These are phyloP conservation scores for Leptobrachium leishanense DNA, from an alignment of 2,113 vertebrate species.

Conservation along the genomic window DNA sequence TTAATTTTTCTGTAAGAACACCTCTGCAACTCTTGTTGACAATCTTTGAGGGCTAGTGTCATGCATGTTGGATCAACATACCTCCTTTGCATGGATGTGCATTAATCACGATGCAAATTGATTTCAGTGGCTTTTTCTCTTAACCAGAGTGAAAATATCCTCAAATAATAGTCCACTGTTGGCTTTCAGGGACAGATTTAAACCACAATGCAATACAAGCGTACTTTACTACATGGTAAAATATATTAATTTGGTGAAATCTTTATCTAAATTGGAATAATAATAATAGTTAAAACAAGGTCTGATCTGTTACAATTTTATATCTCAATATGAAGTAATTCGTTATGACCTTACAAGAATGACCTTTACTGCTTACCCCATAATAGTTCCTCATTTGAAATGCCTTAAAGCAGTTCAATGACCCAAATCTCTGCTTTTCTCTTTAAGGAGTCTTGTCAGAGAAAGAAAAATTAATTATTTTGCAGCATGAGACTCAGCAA, in stretches of 20 bases:
- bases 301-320: not conserved
- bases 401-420: conserved; percentile 8
- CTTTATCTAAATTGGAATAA: no score
- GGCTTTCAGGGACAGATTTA: no score
- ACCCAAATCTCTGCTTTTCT: conserved; percentile 19
- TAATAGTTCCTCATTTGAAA: conserved; percentile 1
- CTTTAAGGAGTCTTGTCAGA: not conserved
- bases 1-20: no score
- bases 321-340: not conserved
- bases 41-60: no score
- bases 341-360: conserved; percentile 13
- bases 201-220: no score
- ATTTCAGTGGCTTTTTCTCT: no score
- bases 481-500: conserved; percentile 12
- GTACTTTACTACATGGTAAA: no score
- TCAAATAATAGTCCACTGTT: no score
- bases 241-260: no score
- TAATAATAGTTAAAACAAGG: not conserved
- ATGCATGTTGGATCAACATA: not conserved
- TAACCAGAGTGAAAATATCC: no score
- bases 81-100: not conserved
- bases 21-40: no score
- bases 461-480: conserved; percentile 14
- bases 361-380: conserved; percentile 1
- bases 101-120: no score